Conservation (phyloP, 1,140 invertebrate genomes). For the Diorhabda elongata region DNA sequence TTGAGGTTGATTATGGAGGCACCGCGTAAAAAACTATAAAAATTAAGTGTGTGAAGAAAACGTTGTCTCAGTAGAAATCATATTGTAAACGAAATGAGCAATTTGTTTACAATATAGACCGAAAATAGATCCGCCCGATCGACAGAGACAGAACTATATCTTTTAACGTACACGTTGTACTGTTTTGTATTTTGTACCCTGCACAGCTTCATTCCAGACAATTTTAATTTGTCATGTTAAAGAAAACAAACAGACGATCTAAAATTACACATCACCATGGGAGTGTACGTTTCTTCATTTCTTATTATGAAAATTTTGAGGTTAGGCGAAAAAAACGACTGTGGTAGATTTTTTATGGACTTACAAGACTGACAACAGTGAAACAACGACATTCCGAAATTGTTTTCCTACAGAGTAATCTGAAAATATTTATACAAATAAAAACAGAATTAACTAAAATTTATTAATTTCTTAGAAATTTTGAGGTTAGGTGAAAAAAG, state of each 20-base stretch:
- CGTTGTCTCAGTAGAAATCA: conserved; percentile 12
- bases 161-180: not conserved
- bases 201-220: conserved; percentile 10
- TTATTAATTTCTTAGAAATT: too few relatives aligned
- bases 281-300: not conserved
- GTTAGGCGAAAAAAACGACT: too few relatives aligned
- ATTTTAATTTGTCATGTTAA: conserved; percentile 20
- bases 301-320: too few relatives aligned
- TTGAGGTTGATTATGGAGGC: conserved; percentile 3
- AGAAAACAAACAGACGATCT: conserved; percentile 11
- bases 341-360: too few relatives aligned
- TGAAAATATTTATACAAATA: too few relatives aligned
- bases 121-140: conserved; percentile 14
- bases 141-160: not conserved
- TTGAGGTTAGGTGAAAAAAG: too few relatives aligned
- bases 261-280: conserved; percentile 3
- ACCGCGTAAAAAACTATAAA: conserved; percentile 10
- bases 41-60: conserved; percentile 11
- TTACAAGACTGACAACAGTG: too few relatives aligned
- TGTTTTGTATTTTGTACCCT: not conserved
- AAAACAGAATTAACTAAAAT: too few relatives aligned
- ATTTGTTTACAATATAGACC: conserved; percentile 20
- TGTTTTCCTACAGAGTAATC: too few relatives aligned
- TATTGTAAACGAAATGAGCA: conserved; percentile 21
- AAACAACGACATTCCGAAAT: too few relatives aligned